Evolutionary conservation across 1,140 invertebrate species (phyloP), one percentile per base, ranked within the genome.

Genomic region (Magallana ariakensis): DNA sequence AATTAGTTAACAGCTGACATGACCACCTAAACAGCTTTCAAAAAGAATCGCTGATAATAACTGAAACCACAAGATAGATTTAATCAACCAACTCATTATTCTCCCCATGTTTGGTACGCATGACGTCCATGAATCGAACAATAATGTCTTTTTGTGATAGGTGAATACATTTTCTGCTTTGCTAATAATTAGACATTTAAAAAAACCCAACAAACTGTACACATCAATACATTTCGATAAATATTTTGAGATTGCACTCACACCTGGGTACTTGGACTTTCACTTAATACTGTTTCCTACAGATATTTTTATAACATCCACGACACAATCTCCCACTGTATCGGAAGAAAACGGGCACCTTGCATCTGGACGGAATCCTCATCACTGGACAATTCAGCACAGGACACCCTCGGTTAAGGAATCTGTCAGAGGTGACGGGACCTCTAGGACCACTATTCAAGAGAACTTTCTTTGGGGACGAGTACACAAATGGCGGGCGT

Each of bases 331-430:
- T 15, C 15, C 85, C 85, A 46, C 46, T n/a, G 11, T 75, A 70
- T n/a, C 66, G 56, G 22, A 70, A 87, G 9, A 87, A 33, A 19
- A 82, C 70, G 22, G 85, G 85, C 22, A 83, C 15, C 56, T 83
- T 87, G 80, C 85, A 87, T 75, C 85, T 70, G 8, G 85, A 87
- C 19, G 80, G 60, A 33, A 87, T 56, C 2, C 15, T n/a, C 13
- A 87, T 57, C 15, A 3, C 56, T 1, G 85, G 81, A 83, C 85
- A 87, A 16, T 19, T 8, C 8, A 70, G 54, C n/a, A 83, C 80
- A 16, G 58, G 85, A 62, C 85, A 87, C 19, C 85, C 85, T 87
- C 85, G 66, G 53, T 87, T 87, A 10, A 83, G 33, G 75, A 83
- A 87, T 7, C 6, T 54, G 0, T 46, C 54, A 8, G 66, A 75